phyloP scores from a whole-genome alignment of 1,140 invertebrate genomes.

The Gerris buenoi region DNA sequence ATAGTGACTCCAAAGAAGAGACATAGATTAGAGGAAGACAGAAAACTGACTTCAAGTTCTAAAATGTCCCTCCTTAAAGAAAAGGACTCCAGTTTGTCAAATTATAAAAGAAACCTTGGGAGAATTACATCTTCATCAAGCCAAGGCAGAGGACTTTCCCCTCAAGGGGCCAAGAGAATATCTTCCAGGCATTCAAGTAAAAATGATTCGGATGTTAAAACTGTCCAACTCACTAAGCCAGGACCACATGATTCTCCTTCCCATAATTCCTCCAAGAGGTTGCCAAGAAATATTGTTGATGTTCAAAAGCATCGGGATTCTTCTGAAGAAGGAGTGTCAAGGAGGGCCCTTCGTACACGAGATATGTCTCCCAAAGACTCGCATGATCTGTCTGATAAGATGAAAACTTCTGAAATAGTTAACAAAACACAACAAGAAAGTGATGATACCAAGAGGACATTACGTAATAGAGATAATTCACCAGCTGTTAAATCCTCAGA shows the following conservation, averaged over 20 bases:
- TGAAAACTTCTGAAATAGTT: too few relatives aligned
- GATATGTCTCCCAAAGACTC: neutral
- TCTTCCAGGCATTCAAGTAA: neutral
- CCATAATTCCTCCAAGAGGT: neutral
- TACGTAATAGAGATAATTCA: neutral
- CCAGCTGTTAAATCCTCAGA: neutral
- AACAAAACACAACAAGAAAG: neutral
- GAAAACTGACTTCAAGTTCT: neutral
- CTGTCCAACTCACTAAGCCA: neutral
- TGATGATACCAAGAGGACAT: neutral
- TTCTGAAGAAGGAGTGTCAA: neutral
- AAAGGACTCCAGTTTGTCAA: neutral
- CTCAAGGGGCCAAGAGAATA: conserved; percentile 4
- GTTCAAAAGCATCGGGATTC: neutral
- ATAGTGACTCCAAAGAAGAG: conserved; percentile 43
- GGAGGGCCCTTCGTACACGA: neutral
- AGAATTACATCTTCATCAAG: conserved; percentile 12
- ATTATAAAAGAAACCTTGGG: conserved; percentile 10
- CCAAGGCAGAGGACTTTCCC: neutral
- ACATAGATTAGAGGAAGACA: conserved; percentile 34
- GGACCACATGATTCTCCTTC: neutral
- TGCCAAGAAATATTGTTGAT: neutral
- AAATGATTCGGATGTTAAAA: too few relatives aligned
- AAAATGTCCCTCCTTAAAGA: neutral
- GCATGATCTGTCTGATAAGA: too few relatives aligned